phyloP scores from a whole-genome alignment of 2,797 vertebrate species.

The Pogonophryne albipinna region DNA sequence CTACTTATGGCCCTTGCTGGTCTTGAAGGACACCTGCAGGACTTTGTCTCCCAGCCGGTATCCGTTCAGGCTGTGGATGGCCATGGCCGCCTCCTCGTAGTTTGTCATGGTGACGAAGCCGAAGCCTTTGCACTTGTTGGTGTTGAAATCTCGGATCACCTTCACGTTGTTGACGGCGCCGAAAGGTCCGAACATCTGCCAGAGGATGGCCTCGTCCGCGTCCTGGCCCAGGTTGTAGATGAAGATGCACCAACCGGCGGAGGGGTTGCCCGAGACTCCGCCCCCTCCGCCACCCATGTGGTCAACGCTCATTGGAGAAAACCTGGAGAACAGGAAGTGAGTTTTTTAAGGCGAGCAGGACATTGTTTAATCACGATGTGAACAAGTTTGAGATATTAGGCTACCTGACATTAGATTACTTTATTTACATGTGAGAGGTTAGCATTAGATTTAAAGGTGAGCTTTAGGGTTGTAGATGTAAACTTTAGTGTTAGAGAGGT shows the following conservation, averaged over 20 bases:
- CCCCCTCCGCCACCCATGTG: constrained; percentile 96
- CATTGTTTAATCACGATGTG: too few relatives aligned
- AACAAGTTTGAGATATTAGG: too few relatives aligned
- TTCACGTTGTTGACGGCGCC: constrained; percentile 99
- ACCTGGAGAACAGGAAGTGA: constrained; percentile 81
- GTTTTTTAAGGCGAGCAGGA: background rate
- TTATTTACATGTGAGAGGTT: too few relatives aligned
- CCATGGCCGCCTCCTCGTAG: constrained; percentile 99
- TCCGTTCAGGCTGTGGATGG: constrained; percentile 98
- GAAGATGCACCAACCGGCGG: constrained; percentile 99
- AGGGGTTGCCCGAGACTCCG: constrained; percentile 91
- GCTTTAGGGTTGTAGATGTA: too few relatives aligned
- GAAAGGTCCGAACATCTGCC: constrained; percentile 99
- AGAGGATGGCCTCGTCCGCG: constrained; percentile 97
- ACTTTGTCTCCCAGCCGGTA: constrained; percentile 99
- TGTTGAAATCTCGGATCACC: constrained; percentile 99
- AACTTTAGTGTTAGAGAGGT: too few relatives aligned
- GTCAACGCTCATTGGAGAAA: constrained; percentile 98
- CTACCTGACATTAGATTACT: too few relatives aligned
- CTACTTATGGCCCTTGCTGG: constrained; percentile 99
- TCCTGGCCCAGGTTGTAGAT: constrained; percentile 99
- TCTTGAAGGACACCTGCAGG: constrained; percentile 99
- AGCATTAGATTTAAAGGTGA: too few relatives aligned
- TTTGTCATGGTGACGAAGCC: constrained; percentile 99
- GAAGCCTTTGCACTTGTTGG: constrained; percentile 99